These are phyloP conservation scores for Pimpla rufipes DNA, from an alignment of 2,888 invertebrate genomes.

Conservation along the genomic window DNA sequence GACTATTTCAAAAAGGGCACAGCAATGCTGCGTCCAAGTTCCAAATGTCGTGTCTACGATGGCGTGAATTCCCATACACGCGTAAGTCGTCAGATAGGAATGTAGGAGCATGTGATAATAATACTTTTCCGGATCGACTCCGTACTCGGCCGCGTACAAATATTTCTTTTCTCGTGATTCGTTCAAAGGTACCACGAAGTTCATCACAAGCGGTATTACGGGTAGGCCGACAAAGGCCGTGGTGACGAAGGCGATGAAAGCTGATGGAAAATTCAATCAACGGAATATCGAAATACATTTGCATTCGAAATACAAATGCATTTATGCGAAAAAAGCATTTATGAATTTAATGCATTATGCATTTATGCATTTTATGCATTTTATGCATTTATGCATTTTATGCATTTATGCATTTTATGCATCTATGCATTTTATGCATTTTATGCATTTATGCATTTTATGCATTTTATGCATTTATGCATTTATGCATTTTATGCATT, in stretches of 20 bases:
- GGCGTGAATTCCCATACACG: conserved; percentile 54
- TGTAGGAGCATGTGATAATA: conserved; percentile 62
- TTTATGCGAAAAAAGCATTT: neutral
- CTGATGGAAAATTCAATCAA: neutral
- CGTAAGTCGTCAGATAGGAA: conserved; percentile 45
- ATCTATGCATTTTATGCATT: no score
- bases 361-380: no score
- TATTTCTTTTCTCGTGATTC: conserved; percentile 60
- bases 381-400: no score
- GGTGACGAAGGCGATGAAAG: conserved; percentile 26
- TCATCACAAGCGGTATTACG: conserved; percentile 61
- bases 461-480: no score
- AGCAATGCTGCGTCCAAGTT: conserved; percentile 66
- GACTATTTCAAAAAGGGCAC: conserved; percentile 66
- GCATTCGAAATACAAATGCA: no score
- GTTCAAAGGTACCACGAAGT: conserved; percentile 65
- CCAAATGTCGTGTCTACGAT: conserved; percentile 59
- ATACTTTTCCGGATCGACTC: conserved; percentile 70
- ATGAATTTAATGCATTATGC: no score
- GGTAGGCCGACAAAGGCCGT: conserved; percentile 38
- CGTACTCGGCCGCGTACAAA: conserved; percentile 67
- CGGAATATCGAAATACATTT: neutral
- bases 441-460: no score
- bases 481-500: no score
- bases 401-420: no score